These are phyloP conservation scores for Eupsittula cactorum DNA, from an alignment of 2,113 vertebrate genomes.

Conservation along the genomic window DNA sequence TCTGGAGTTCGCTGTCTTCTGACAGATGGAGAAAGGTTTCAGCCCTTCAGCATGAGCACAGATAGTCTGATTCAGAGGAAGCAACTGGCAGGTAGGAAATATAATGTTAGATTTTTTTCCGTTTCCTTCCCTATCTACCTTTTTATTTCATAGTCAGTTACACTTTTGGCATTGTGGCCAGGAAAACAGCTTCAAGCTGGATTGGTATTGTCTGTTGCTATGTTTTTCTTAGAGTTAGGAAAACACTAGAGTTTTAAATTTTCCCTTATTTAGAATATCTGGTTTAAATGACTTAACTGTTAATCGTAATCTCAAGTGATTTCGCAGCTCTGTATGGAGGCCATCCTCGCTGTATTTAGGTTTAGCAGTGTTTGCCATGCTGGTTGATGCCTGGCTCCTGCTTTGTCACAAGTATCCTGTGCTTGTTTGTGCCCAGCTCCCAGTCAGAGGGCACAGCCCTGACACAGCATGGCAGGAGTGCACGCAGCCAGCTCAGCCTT, in stretches of 20 bases:
- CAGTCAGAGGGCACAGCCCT: not conserved
- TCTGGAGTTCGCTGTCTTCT: conserved; percentile 20
- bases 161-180: not conserved
- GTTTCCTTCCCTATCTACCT: not conserved
- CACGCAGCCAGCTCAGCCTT: not conserved
- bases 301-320: not conserved
- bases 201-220: not conserved
- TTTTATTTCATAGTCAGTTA: conserved; percentile 23
- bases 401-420: not conserved
- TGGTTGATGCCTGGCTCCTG: not conserved
- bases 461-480: not conserved
- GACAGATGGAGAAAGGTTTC: conserved; percentile 6
- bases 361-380: not conserved
- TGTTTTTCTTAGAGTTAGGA: not conserved
- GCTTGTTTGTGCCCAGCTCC: not conserved
- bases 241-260: not conserved
- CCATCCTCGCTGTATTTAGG: not conserved
- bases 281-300: not conserved
- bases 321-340: not conserved
- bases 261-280: not conserved
- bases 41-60: not conserved
- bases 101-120: not conserved
- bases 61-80: conserved; percentile 37
- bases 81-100: conserved; percentile 51
- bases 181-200: not conserved